Evolutionary conservation across 2,113 vertebrate genomes (phyloP), one percentile per base, ranked within the genome.

Genomic region (Lagenorhynchus albirostris): DNA sequence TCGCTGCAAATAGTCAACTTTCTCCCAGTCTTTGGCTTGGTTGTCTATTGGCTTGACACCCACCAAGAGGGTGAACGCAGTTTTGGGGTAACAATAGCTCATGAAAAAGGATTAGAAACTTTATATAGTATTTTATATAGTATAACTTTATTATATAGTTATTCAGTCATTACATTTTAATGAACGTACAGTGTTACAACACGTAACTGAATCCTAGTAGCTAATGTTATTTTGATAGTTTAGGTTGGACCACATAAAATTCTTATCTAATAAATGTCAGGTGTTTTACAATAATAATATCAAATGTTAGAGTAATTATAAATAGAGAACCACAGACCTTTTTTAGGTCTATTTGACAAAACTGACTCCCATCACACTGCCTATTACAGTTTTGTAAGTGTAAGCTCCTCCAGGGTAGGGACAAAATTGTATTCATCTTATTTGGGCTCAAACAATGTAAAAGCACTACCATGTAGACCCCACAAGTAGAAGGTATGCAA

Each of bases 131-230:
- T 86, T 94, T 97, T 53, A 53, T 17, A 53, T 53, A 53, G 50
- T 17, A 17, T 53, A 0, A 53, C 5, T 53, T 53, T 53, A 53
- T 53, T 53, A 53, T 53, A 53, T 53, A 73, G 20, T 73, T 97
- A 96, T 36, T n/a, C 53, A 77, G 53, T 9, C 71, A 60, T 96
- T 96, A 50, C 2, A 82, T 96, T 65, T 96, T 29, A 86, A 91
- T 74, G 26, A 81, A 55, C 4, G 5, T 36, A n/a, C 12, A 91
- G 17, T 50, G 8, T 91, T 93, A 92, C 71, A 65, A 82, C 47
- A 81, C 12, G 26, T 36, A 93, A 86, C 13, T 80, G 12, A 85
- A 62, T 20, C 83, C 91, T 91, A 89, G 44, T 65, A 91, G 58
- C 26, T 36, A 70, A 38, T 55, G 47, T 33, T 47, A 50, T 85